Percentiles rank a stretch among this genome's conserved stretches.
phyloP scores from a whole-genome alignment of 2,113 vertebrate genomes.

The Microcebus griseorufus region DNA sequence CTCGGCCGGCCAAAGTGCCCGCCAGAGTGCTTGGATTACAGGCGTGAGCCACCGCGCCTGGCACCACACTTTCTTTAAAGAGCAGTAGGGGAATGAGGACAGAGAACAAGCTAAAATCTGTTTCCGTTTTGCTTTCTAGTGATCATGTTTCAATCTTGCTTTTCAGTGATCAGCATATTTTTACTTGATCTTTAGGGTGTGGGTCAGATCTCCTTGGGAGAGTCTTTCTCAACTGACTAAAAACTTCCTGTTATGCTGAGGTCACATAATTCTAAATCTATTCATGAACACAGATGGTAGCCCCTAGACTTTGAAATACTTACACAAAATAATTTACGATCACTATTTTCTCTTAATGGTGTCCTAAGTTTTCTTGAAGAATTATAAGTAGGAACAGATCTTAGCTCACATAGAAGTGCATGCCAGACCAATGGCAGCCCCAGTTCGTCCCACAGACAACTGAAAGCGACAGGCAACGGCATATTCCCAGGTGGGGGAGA shows the following conservation, averaged over 20 bases:
- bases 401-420: background rate
- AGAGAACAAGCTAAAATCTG: background rate
- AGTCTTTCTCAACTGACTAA: background rate
- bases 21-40: too few species aligned
- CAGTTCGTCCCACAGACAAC: background rate
- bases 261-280: constrained; percentile 40
- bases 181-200: constrained; percentile 15
- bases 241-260: constrained; percentile 18
- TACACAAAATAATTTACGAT: background rate
- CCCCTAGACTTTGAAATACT: constrained; percentile 17
- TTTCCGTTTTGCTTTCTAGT: constrained; percentile 2
- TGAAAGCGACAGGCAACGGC: background rate
- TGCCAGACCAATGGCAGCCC: background rate
- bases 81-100: background rate
- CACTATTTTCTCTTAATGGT: constrained; percentile 13
- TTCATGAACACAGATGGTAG: constrained; percentile 37
- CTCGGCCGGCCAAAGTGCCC: too few species aligned
- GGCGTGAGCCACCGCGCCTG: too few species aligned
- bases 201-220: background rate
- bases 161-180: constrained; percentile 3
- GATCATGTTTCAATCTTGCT: constrained; percentile 12
- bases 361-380: background rate
- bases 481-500: too few species aligned
- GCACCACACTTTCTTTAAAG: background rate
- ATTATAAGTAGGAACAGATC: constrained; percentile 41